Evolutionary conservation across 2,888 invertebrate species (phyloP).

Genomic region (Terebella lapidaria): DNA sequence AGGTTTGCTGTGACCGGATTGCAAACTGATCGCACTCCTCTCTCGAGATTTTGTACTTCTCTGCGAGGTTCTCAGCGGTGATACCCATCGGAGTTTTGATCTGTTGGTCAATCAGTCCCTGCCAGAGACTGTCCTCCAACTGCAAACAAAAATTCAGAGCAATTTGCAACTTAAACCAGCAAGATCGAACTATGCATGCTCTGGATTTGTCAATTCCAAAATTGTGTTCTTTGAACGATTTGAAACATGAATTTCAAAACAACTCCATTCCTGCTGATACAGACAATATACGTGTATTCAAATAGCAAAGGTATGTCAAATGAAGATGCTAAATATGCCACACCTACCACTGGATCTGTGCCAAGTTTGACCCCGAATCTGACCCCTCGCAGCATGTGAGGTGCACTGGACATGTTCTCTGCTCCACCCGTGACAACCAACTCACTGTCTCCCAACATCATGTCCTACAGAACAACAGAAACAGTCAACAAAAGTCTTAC

Average conservation of each 20-base stretch:
- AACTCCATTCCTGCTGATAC: too few relatives aligned
- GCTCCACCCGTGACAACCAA: conserved; percentile 86
- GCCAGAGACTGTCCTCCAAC: conserved; percentile 87
- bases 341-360: conserved; percentile 55
- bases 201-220: neutral
- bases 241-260: too few relatives aligned
- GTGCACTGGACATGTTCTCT: conserved; percentile 93
- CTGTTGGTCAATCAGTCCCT: conserved; percentile 78
- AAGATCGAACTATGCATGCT: neutral
- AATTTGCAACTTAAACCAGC: neutral
- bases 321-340: too few relatives aligned
- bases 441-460: conserved; percentile 74
- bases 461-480: conserved; percentile 63
- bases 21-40: conserved; percentile 72
- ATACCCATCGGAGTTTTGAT: conserved; percentile 92
- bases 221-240: too few relatives aligned
- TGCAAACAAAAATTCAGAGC: conserved; percentile 17
- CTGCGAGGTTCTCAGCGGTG: conserved; percentile 60
- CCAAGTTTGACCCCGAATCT: conserved; percentile 87
- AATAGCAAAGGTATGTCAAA: too few relatives aligned
- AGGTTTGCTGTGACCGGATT: conserved; percentile 75
- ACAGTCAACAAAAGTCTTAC: too few relatives aligned
- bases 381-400: conserved; percentile 72
- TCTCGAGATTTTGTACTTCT: conserved; percentile 46
- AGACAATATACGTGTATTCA: too few relatives aligned